Evolutionary conservation across 1,140 invertebrate genomes (phyloP).

Genomic region (Drosophila truncata): DNA sequence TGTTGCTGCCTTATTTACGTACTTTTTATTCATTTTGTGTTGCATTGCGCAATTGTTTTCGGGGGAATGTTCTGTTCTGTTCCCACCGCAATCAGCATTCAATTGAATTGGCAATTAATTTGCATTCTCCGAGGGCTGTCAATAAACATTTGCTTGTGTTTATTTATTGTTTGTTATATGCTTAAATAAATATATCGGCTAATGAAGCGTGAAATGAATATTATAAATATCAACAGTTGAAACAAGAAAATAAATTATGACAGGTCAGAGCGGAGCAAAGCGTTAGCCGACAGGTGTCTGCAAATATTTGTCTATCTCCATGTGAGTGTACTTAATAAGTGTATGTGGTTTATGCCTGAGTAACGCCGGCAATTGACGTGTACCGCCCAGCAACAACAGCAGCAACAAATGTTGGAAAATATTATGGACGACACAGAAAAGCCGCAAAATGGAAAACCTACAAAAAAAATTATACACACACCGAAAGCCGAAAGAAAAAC

Average conservation of each 20-base stretch:
- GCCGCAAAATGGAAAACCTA: slow-evolving; percentile 74
- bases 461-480: slow-evolving; percentile 58
- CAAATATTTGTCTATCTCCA: slow-evolving; percentile 75
- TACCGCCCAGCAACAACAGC: slow-evolving; percentile 42
- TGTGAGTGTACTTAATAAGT: slow-evolving; percentile 41
- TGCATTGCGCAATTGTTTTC: slow-evolving; percentile 58
- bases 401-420: slow-evolving; percentile 28
- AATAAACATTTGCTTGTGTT: slow-evolving; percentile 64
- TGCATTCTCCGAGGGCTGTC: slow-evolving; percentile 52
- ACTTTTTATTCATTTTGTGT: slow-evolving; percentile 30
- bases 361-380: slow-evolving; percentile 80
- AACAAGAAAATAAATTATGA: slow-evolving; percentile 55
- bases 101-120: slow-evolving; percentile 70
- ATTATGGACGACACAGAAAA: slow-evolving; percentile 60
- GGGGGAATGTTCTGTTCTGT: slow-evolving; percentile 30
- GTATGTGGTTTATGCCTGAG: slow-evolving; percentile 75
- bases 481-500: slow-evolving; percentile 48
- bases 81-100: slow-evolving; percentile 71
- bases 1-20: slow-evolving; percentile 13
- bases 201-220: slow-evolving; percentile 45
- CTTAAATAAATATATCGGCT: slow-evolving; percentile 44
- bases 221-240: slow-evolving; percentile 50
- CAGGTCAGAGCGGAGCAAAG: slow-evolving; percentile 59
- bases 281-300: slow-evolving; percentile 73
- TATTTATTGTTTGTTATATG: slow-evolving; percentile 60